Evolutionary conservation across 1,140 invertebrate species (phyloP).

Genomic region (Drosophila eugracilis): DNA sequence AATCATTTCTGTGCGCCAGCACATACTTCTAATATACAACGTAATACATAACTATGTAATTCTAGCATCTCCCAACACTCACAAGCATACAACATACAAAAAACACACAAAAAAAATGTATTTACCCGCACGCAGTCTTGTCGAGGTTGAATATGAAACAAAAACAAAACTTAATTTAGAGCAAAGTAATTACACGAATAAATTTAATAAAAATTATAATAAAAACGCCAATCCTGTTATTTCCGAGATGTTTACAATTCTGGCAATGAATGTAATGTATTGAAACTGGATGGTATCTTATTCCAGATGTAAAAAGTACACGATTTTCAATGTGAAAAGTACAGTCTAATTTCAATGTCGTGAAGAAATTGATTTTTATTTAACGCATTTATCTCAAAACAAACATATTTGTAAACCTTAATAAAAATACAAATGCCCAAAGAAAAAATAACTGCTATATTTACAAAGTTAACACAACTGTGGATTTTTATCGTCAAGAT

Average conservation of each 20-base stretch:
- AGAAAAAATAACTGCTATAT: too few species aligned
- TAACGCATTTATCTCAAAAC: conserved; percentile 2
- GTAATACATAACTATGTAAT: conserved; percentile 52
- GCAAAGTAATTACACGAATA: conserved; percentile 79
- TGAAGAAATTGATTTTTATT: neutral
- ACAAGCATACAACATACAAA: conserved; percentile 47
- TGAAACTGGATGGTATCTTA: neutral
- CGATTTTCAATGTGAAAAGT: neutral
- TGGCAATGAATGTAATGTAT: conserved; percentile 1
- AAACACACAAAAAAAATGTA: conserved; percentile 38
- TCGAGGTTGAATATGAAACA: conserved; percentile 46
- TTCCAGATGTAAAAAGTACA: neutral
- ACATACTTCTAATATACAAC: conserved; percentile 40
- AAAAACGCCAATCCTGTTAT: conserved; percentile 58
- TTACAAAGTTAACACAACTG: conserved; percentile 6
- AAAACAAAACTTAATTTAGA: conserved; percentile 71
- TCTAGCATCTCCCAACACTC: conserved; percentile 49
- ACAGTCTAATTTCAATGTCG: neutral
- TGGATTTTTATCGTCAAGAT: neutral
- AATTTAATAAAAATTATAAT: conserved; percentile 73
- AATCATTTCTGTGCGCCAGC: conserved; percentile 56
- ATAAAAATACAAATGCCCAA: neutral
- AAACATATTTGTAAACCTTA: neutral
- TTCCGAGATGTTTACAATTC: conserved; percentile 25
- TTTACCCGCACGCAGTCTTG: conserved; percentile 39